Percentiles rank a stretch among this genome's conserved stretches.
Evolutionary conservation across 2,113 vertebrate genomes (phyloP).

Genomic region (Columba livia): DNA sequence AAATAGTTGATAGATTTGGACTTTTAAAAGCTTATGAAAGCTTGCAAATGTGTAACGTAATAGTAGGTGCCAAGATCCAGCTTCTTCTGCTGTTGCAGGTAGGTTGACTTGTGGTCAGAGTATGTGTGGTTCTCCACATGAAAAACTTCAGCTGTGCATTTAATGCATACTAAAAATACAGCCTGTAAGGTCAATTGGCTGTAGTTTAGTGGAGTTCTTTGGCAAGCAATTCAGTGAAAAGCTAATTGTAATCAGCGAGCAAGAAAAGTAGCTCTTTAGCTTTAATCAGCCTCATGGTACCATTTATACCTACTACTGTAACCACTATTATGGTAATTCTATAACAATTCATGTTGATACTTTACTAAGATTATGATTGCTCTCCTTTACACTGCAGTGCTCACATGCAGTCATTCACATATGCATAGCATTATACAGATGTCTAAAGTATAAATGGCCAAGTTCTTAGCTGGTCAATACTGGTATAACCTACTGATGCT

Average conservation of each 20-base stretch:
- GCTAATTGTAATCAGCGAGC: slow-evolving; percentile 39
- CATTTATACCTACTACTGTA: slow-evolving; percentile 30
- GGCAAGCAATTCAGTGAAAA: slow-evolving; percentile 20
- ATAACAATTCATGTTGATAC: slow-evolving; percentile 10
- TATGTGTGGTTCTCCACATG: neutral
- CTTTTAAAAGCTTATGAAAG: neutral
- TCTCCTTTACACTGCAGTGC: neutral
- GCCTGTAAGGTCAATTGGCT: slow-evolving; percentile 16
- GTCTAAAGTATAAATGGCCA: neutral
- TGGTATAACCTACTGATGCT: neutral
- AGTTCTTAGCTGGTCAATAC: neutral
- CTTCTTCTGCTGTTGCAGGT: neutral
- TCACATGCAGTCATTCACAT: neutral
- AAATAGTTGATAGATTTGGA: neutral
- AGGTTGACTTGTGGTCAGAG: neutral
- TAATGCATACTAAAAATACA: neutral
- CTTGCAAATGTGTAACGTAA: neutral
- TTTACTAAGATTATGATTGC: neutral
- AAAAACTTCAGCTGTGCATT: neutral
- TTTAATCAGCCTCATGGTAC: slow-evolving; percentile 65
- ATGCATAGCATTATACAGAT: neutral
- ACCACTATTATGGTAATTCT: slow-evolving; percentile 52
- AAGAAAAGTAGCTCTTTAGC: slow-evolving; percentile 51
- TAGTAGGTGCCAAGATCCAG: neutral
- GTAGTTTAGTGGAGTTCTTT: neutral